Percentiles rank a stretch among this genome's conserved stretches.
phyloP scores from a whole-genome alignment of 2,113 vertebrate species.

The Thamnophis sirtalis region DNA sequence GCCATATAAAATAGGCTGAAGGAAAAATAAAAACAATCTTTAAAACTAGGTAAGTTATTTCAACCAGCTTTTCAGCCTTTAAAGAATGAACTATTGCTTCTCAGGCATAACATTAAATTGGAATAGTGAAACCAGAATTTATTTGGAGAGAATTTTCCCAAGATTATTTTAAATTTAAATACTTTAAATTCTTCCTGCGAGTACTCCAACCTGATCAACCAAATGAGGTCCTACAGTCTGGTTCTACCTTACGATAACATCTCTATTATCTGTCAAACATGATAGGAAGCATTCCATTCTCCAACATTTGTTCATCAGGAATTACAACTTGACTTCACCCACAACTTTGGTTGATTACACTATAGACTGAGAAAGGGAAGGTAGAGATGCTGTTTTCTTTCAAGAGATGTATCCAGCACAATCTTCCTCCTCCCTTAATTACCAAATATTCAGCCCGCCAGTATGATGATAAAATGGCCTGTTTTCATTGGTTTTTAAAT shows the following conservation, averaged over 20 bases:
- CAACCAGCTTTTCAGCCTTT: background rate
- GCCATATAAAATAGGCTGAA: background rate
- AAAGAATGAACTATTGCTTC: background rate
- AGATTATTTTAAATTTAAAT: background rate
- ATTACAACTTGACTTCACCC: background rate
- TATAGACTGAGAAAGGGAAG: background rate
- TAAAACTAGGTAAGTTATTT: background rate
- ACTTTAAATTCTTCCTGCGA: background rate
- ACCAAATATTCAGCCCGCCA: background rate
- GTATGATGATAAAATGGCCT: background rate
- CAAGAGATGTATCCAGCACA: background rate
- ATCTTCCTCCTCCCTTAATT: background rate
- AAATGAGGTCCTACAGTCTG: background rate
- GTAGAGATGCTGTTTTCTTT: background rate
- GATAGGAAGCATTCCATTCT: background rate
- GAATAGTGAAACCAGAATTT: background rate
- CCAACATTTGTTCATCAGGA: background rate
- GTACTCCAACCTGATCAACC: background rate
- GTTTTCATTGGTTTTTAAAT: background rate
- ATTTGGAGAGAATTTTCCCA: background rate
- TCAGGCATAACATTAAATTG: background rate
- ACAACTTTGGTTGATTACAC: background rate
- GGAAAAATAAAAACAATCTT: background rate
- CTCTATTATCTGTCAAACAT: background rate
- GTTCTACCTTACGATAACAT: background rate